A percentile compares a stretch with the other conserved stretches of the same genome.
These are phyloP conservation scores for Colaptes auratus DNA, from an alignment of 2,113 vertebrate genomes.

Conservation along the genomic window DNA sequence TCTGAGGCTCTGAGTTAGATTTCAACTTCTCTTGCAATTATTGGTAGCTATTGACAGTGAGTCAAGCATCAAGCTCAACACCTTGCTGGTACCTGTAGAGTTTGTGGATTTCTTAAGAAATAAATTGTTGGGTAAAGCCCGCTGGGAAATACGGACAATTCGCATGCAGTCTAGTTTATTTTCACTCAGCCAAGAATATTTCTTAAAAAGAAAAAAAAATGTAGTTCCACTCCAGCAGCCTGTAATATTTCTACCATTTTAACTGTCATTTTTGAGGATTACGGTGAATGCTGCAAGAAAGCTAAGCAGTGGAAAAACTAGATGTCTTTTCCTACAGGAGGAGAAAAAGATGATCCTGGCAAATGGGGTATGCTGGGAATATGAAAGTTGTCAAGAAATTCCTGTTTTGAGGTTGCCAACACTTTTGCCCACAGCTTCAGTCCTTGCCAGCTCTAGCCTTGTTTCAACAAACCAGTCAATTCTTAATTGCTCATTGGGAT, in stretches of 20 bases:
- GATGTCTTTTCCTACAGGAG: constrained; percentile 14
- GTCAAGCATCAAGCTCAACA: background rate
- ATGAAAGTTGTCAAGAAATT: constrained; percentile 32
- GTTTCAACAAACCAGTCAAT: background rate
- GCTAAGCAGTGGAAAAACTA: background rate
- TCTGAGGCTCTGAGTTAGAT: background rate
- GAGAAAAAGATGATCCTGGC: constrained; percentile 14
- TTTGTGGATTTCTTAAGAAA: background rate
- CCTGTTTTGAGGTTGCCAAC: background rate
- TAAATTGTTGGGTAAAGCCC: background rate
- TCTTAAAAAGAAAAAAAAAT: background rate
- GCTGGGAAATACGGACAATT: background rate
- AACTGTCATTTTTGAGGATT: background rate
- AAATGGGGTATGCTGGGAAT: constrained; percentile 34
- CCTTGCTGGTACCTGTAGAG: background rate
- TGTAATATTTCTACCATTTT: background rate
- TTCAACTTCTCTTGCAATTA: constrained; percentile 23
- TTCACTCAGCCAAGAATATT: background rate
- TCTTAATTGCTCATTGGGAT: background rate
- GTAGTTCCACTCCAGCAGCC: background rate
- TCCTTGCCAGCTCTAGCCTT: background rate
- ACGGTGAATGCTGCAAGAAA: background rate
- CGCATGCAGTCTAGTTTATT: background rate
- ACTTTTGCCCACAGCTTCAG: background rate
- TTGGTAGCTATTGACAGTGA: background rate